phyloP scores from a whole-genome alignment of 1,140 invertebrate genomes.

The Trichonephila clavata region DNA sequence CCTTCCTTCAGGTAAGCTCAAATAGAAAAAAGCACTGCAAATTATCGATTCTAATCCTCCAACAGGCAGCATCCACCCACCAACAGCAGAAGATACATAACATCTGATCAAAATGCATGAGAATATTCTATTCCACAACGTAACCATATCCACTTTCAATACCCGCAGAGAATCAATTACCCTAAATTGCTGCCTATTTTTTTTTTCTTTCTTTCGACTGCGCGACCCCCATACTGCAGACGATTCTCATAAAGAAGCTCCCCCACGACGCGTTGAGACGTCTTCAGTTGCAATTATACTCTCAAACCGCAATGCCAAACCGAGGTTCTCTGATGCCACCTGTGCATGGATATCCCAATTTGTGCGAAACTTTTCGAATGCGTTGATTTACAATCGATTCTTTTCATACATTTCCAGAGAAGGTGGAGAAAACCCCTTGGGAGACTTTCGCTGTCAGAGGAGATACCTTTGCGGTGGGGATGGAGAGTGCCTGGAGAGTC shows the following conservation, averaged over 20 bases:
- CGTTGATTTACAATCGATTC: slow-evolving; percentile 23
- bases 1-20: neutral
- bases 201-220: neutral
- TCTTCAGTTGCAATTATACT: slow-evolving; percentile 29
- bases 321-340: slow-evolving; percentile 7
- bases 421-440: neutral
- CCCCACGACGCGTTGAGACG: slow-evolving; percentile 37
- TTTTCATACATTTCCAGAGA: neutral
- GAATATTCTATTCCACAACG: neutral
- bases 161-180: slow-evolving; percentile 63
- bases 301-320: neutral
- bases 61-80: neutral
- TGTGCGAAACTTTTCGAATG: slow-evolving; percentile 4
- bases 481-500: neutral
- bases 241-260: slow-evolving; percentile 26
- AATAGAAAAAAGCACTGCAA: neutral
- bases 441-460: slow-evolving; percentile 17
- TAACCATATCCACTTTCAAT: slow-evolving; percentile 32
- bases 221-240: neutral
- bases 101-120: slow-evolving; percentile 26
- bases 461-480: neutral
- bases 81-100: neutral
- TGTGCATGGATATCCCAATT: neutral
- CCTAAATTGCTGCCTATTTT: slow-evolving; percentile 25
- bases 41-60: neutral